Conservation (phyloP, 2,888 invertebrate species). For the Andrena praecox region DNA sequence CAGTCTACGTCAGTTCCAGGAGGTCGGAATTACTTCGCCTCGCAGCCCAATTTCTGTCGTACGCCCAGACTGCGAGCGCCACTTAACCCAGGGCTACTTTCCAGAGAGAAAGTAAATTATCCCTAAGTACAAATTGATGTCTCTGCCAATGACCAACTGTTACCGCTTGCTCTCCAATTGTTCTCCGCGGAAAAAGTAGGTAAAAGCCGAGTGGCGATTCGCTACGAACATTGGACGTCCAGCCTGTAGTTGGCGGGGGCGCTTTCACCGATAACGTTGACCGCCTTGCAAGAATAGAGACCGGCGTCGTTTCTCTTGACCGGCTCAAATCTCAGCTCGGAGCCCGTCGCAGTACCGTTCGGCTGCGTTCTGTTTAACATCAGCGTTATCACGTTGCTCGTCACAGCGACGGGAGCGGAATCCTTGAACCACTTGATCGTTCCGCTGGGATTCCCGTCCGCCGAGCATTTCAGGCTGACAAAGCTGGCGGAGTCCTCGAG, state of each 20-base stretch:
- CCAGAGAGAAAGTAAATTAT: slow-evolving; percentile 1
- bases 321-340: slow-evolving; percentile 86
- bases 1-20: too few relatives aligned
- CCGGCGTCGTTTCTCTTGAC: slow-evolving; percentile 88
- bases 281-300: slow-evolving; percentile 94
- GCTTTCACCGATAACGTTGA: slow-evolving; percentile 91
- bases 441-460: slow-evolving; percentile 87
- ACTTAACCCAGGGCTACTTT: neutral
- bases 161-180: neutral
- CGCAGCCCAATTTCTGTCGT: too few relatives aligned
- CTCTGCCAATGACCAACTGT: slow-evolving; percentile 14
- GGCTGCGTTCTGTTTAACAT: slow-evolving; percentile 86
- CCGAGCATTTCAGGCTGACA: slow-evolving; percentile 85
- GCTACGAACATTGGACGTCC: slow-evolving; percentile 86
- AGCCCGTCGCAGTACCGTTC: slow-evolving; percentile 80
- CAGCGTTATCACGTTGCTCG: slow-evolving; percentile 81
- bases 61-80: too few relatives aligned
- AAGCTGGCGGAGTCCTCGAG: slow-evolving; percentile 86
- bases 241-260: slow-evolving; percentile 86
- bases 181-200: slow-evolving; percentile 3
- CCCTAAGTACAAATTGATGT: slow-evolving; percentile 23
- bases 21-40: too few relatives aligned
- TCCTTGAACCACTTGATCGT: slow-evolving; percentile 86
- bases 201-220: slow-evolving; percentile 36
- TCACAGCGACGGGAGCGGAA: slow-evolving; percentile 72